These are phyloP conservation scores for Centropus bengalensis DNA, from an alignment of 2,113 vertebrate genomes.

Conservation along the genomic window DNA sequence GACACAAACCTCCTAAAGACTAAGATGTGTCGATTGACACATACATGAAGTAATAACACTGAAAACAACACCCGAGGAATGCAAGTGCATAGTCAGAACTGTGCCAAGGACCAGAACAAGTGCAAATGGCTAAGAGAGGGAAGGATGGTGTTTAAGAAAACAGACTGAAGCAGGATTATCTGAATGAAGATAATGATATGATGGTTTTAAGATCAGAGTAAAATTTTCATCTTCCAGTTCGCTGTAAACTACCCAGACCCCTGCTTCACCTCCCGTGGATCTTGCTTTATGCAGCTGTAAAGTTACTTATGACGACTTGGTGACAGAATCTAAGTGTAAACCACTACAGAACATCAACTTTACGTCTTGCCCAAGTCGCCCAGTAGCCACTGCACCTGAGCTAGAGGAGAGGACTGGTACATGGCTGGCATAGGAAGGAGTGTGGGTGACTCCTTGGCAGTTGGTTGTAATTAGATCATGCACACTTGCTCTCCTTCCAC, in stretches of 20 bases:
- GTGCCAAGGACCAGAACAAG: neutral
- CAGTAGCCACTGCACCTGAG: neutral
- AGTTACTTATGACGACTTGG: neutral
- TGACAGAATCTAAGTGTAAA: neutral
- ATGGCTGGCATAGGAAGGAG: neutral
- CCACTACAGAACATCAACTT: neutral
- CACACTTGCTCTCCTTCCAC: neutral
- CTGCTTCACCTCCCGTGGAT: accelerated
- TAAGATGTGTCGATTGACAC: neutral
- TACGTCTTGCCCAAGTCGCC: neutral
- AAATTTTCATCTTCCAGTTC: neutral
- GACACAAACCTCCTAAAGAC: neutral
- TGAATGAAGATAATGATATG: neutral
- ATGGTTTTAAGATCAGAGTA: neutral
- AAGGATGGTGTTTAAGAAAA: neutral
- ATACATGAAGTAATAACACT: neutral
- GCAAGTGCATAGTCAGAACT: neutral
- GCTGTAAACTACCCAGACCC: neutral
- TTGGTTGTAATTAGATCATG: neutral
- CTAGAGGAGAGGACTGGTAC: neutral
- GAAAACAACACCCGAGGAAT: neutral
- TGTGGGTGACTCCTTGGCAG: neutral
- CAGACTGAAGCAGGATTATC: neutral
- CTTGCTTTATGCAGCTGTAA: neutral
- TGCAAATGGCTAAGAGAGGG: neutral